These are phyloP conservation scores for Suncus etruscus DNA, from an alignment of 2,113 vertebrate species.

Conservation along the genomic window DNA sequence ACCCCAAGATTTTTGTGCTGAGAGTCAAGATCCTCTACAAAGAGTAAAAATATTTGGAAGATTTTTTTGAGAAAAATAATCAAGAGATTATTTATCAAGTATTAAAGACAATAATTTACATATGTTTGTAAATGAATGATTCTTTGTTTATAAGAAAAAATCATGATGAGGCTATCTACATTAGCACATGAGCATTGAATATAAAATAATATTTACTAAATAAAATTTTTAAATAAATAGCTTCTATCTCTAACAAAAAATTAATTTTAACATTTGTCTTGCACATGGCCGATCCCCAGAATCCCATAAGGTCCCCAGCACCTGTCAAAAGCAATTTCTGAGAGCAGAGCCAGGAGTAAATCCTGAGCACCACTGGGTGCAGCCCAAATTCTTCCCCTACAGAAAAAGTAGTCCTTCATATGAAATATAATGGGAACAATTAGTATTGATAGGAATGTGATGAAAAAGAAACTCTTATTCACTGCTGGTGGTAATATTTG, in stretches of 20 bases:
- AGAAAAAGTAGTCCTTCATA: too few species aligned
- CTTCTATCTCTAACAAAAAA: constrained; percentile 42
- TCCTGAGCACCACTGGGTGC: too few species aligned
- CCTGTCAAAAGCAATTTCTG: too few species aligned
- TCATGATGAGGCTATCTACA: constrained; percentile 38
- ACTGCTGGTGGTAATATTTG: too few species aligned
- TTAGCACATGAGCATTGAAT: neutral
- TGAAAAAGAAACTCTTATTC: too few species aligned
- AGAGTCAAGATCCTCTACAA: neutral
- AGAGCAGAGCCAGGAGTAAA: too few species aligned
- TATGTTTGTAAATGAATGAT: neutral
- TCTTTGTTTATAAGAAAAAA: neutral
- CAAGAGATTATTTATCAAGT: constrained; percentile 19
- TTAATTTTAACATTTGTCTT: constrained; percentile 13
- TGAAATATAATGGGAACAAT: too few species aligned
- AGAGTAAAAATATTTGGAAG: neutral
- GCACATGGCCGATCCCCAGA: too few species aligned
- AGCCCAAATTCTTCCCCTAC: too few species aligned
- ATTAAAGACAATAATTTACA: constrained; percentile 17
- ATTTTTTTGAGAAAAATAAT: neutral
- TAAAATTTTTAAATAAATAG: constrained; percentile 50
- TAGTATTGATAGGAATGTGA: too few species aligned
- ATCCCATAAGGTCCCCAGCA: too few species aligned
- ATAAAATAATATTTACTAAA: constrained; percentile 31
- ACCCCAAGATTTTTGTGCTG: neutral